phyloP scores from a whole-genome alignment of 1,140 invertebrate genomes.

The Penaeus indicus region DNA sequence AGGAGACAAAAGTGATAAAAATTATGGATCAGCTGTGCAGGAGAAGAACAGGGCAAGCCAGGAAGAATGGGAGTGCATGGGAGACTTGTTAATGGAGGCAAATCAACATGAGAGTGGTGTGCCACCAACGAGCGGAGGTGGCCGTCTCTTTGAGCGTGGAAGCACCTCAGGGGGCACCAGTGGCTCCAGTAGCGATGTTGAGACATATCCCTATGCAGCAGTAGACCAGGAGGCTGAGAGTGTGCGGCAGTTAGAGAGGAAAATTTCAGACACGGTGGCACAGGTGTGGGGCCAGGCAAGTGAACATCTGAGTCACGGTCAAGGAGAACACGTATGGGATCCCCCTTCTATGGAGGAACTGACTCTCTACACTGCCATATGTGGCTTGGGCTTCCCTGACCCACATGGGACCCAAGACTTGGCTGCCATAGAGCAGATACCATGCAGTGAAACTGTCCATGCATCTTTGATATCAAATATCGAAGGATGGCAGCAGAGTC shows the following conservation, averaged over 20 bases:
- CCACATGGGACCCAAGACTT: neutral
- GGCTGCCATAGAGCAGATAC: conserved; percentile 1
- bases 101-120: conserved; percentile 16
- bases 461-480: conserved; percentile 16
- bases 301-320: conserved; percentile 40
- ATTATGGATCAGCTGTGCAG: neutral
- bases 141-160: conserved; percentile 50
- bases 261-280: conserved; percentile 49
- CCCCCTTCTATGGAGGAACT: conserved; percentile 47
- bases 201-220: conserved; percentile 17
- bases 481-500: conserved; percentile 44
- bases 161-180: conserved; percentile 48
- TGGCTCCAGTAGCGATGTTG: conserved; percentile 52
- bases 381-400: conserved; percentile 44
- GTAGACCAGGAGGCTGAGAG: conserved; percentile 48
- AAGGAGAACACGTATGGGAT: conserved; percentile 57
- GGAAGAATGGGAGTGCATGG: conserved; percentile 61
- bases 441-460: conserved; percentile 20
- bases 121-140: conserved; percentile 18
- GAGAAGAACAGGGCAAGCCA: conserved; percentile 23
- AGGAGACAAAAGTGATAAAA: conserved; percentile 42
- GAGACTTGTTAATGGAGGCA: conserved; percentile 38
- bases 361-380: conserved; percentile 44
- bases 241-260: conserved; percentile 52
- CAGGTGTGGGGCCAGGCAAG: conserved; percentile 56